phyloP scores from a whole-genome alignment of 2,113 vertebrate species.

The Hipposideros armiger region DNA sequence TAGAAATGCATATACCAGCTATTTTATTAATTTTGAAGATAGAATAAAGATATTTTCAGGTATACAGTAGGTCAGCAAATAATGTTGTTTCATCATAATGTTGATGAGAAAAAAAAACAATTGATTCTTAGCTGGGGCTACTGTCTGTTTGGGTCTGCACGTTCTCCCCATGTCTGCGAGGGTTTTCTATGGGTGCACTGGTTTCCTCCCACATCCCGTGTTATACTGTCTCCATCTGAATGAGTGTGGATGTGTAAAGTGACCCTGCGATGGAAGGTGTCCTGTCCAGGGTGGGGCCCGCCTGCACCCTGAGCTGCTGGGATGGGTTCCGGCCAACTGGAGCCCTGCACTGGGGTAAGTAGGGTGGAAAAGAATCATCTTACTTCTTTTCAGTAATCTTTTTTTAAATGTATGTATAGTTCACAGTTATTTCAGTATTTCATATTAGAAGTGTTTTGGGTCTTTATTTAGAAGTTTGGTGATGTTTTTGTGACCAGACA shows the following conservation, averaged over 20 bases:
- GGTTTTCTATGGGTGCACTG: not conserved
- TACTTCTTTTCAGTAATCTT: too few relatives aligned
- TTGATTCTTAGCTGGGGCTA: not conserved
- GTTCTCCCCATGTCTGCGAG: not conserved
- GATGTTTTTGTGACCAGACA: not conserved
- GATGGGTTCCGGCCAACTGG: not conserved
- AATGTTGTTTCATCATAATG: not conserved
- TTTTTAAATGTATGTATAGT: too few relatives aligned
- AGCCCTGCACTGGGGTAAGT: not conserved
- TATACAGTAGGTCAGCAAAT: not conserved
- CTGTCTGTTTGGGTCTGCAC: not conserved
- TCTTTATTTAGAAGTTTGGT: not conserved
- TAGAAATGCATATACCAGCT: not conserved
- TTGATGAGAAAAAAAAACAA: not conserved
- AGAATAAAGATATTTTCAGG: constrained; percentile 19
- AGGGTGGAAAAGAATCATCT: too few relatives aligned
- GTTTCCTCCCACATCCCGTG: not conserved
- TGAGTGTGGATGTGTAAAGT: not conserved
- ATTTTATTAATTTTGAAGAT: not conserved
- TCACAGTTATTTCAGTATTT: not conserved
- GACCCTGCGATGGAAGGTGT: not conserved
- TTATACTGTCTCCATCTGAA: not conserved
- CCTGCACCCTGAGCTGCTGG: not conserved
- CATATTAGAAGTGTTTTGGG: not conserved
- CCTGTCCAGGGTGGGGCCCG: not conserved